Conservation (phyloP, 2,113 vertebrate genomes). For the Gymnorhina tibicen region DNA sequence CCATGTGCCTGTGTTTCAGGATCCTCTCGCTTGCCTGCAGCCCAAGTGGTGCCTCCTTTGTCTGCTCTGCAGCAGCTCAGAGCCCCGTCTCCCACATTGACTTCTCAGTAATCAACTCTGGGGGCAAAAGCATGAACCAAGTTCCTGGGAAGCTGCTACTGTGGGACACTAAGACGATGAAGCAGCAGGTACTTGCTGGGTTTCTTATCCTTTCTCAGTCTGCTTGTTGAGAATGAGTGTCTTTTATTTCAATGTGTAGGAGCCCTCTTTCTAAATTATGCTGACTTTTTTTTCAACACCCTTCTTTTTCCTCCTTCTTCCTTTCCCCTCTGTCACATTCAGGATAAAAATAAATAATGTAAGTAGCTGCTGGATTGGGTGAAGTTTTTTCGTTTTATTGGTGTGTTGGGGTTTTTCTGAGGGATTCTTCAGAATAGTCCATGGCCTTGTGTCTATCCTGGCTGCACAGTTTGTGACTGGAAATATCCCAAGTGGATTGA, state of each 20-base stretch:
- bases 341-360: neutral
- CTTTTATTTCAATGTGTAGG: neutral
- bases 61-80: conserved; percentile 90
- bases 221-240: neutral
- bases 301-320: neutral
- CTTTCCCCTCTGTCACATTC: neutral
- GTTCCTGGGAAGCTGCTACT: conserved; percentile 88
- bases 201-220: neutral
- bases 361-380: neutral
- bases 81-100: conserved; percentile 55
- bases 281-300: neutral
- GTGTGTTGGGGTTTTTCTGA: neutral
- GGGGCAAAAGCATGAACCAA: conserved; percentile 66
- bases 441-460: neutral
- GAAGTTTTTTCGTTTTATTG: neutral
- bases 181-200: conserved; percentile 84
- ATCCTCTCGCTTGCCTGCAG: conserved; percentile 95
- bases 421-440: neutral
- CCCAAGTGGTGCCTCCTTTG: conserved; percentile 90
- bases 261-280: neutral
- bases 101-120: conserved; percentile 23
- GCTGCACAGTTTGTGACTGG: neutral
- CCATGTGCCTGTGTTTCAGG: conserved; percentile 68
- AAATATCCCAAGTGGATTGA: neutral
- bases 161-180: conserved; percentile 98